Conservation (phyloP, 2,797 vertebrate species). For the Tauraco hartlaubi region DNA sequence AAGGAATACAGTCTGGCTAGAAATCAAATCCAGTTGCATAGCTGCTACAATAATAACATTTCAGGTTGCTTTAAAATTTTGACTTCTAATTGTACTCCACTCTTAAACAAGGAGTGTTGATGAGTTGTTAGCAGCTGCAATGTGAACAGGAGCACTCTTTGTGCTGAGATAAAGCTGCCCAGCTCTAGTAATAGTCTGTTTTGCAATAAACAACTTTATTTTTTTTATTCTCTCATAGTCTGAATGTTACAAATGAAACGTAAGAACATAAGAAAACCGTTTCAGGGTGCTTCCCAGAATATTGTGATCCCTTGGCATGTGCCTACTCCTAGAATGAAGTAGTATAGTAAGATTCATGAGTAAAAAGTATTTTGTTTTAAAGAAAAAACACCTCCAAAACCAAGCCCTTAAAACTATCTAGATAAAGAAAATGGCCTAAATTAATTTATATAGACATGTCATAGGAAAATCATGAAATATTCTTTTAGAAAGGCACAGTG, state of each 20-base stretch:
- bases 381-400: neutral
- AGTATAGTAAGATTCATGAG: neutral
- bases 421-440: neutral
- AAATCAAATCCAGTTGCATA: constrained; percentile 35
- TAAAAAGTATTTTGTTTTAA: neutral
- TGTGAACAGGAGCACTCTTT: constrained; percentile 18
- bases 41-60: neutral
- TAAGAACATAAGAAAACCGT: neutral
- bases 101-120: constrained; percentile 20
- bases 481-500: neutral
- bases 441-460: neutral
- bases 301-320: neutral
- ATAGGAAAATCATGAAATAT: neutral
- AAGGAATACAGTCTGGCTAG: constrained; percentile 5
- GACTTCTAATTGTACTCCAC: neutral
- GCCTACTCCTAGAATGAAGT: neutral
- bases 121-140: constrained; percentile 42
- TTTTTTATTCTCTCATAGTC: neutral
- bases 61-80: constrained; percentile 12
- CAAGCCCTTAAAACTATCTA: neutral
- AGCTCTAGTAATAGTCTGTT: neutral
- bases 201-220: neutral
- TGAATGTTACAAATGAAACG: neutral
- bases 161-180: neutral
- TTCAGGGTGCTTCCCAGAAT: neutral